A percentile compares a stretch with the other conserved stretches of the same genome.
Conservation (phyloP, 2,113 vertebrate species). For the Apus apus region DNA sequence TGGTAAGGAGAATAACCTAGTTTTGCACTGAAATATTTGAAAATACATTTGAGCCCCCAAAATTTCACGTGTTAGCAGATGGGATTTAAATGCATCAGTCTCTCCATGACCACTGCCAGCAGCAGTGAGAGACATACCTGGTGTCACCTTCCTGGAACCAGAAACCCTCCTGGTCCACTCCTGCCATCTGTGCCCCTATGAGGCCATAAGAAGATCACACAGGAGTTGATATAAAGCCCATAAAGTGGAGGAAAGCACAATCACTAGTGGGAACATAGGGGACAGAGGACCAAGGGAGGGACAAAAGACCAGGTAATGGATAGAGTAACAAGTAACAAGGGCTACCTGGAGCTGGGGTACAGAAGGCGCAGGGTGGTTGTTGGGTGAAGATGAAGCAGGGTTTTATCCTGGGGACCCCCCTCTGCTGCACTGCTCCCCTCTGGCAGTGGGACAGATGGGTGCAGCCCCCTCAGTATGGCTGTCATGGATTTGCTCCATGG, state of each 20-base stretch:
- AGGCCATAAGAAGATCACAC: rapidly evolving
- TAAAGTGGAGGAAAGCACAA: neutral
- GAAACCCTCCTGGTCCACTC: neutral
- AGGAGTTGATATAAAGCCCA: neutral
- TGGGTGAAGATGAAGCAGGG: neutral
- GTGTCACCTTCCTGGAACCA: neutral
- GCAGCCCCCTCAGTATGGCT: neutral
- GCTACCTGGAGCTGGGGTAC: rapidly evolving
- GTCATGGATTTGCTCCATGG: neutral
- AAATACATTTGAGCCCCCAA: neutral
- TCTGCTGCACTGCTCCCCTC: neutral
- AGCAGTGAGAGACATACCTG: neutral
- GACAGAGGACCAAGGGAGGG: neutral
- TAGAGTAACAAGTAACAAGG: neutral
- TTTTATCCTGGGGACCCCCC: neutral
- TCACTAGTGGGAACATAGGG: neutral
- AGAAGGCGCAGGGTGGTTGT: neutral
- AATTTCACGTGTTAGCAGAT: neutral
- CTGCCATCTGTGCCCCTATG: rapidly evolving
- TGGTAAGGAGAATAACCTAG: neutral
- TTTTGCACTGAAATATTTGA: neutral
- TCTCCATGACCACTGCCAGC: neutral
- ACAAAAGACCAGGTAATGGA: neutral
- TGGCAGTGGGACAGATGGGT: rapidly evolving
- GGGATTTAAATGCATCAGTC: neutral